Percentiles rank a stretch among this genome's conserved stretches.
Conservation (phyloP, 2,113 vertebrate genomes). For the Archilochus colubris region DNA sequence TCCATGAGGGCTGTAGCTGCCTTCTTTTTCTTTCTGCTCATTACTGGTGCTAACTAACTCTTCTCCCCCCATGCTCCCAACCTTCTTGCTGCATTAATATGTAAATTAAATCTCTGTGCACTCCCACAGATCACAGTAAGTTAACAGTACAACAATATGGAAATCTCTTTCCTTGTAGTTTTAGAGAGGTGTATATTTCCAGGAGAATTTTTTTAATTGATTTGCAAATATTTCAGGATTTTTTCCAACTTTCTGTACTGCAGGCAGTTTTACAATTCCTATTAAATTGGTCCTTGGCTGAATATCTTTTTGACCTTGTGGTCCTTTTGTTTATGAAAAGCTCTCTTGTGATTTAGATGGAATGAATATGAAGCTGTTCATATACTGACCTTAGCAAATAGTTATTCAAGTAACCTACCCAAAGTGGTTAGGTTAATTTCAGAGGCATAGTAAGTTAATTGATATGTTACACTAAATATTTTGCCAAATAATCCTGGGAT, state of each 20-base stretch:
- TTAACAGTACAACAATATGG: not conserved
- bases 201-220: constrained; percentile 5
- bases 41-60: constrained; percentile 51
- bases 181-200: constrained; percentile 29
- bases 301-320: not conserved
- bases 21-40: constrained; percentile 24
- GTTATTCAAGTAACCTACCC: not conserved
- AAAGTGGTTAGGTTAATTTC: not conserved
- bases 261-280: not conserved
- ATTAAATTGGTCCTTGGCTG: not conserved
- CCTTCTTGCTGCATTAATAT: constrained; percentile 56
- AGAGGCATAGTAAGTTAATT: not conserved
- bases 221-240: not conserved
- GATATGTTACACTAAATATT: not conserved
- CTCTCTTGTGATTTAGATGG: not conserved
- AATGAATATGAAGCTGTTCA: not conserved
- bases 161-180: constrained; percentile 12
- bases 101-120: constrained; percentile 55
- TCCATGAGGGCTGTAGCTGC: constrained; percentile 14
- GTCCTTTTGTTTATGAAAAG: not conserved
- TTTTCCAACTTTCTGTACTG: not conserved
- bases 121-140: not conserved
- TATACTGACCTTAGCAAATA: not conserved
- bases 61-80: not conserved
- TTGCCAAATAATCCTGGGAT: not conserved